Conservation (phyloP, 2,888 invertebrate species). For the Andrena camellia region DNA sequence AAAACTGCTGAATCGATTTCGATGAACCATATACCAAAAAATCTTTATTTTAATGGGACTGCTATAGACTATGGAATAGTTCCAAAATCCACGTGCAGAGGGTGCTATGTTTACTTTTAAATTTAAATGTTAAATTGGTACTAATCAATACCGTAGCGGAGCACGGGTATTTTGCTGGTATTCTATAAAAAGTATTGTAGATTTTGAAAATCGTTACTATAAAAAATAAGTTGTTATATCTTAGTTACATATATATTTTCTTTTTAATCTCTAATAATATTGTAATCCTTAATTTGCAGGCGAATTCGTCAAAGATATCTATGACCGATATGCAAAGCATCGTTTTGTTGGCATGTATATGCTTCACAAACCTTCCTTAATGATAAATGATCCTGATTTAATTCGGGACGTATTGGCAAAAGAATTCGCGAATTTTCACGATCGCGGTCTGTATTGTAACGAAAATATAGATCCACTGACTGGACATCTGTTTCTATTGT, state of each 20-base stretch:
- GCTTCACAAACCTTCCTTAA: conserved; percentile 75
- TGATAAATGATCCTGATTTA: conserved; percentile 80
- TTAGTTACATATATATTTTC: background rate
- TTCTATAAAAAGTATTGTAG: no score
- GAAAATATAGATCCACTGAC: conserved; percentile 79
- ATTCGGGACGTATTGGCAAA: conserved; percentile 79
- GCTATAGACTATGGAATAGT: no score
- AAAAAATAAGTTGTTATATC: no score
- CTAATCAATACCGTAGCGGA: no score
- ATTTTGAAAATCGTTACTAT: no score
- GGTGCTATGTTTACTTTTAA: no score
- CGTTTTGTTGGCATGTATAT: conserved; percentile 77
- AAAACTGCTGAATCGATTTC: no score
- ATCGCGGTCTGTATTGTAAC: conserved; percentile 79
- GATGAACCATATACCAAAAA: no score
- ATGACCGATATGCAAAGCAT: conserved; percentile 68
- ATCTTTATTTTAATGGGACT: no score
- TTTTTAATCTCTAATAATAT: background rate
- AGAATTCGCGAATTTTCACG: conserved; percentile 81
- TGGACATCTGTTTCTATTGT: conserved; percentile 76
- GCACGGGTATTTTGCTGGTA: no score
- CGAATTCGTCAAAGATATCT: conserved; percentile 67
- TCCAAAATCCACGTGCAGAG: no score
- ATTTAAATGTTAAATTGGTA: no score
- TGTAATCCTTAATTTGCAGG: conserved; percentile 57